Evolutionary conservation across 2,888 invertebrate species (phyloP), one percentile per base, ranked within the genome.

Genomic region (Agriopis marginaria): DNA sequence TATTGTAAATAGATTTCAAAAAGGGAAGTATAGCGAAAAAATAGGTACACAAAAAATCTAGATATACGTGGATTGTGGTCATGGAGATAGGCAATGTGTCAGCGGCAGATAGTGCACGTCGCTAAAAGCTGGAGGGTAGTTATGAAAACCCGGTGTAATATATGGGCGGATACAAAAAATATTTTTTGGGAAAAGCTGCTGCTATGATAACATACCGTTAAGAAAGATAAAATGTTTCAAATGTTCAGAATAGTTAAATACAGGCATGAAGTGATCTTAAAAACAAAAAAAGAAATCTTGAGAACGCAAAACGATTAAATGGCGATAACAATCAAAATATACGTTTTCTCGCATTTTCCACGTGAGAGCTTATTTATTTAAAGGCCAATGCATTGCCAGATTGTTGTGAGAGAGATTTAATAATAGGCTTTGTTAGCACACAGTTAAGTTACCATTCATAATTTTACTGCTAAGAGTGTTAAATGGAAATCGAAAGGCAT

Each of bases 351-450:
- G 63, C 68, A 60, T 40, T 45, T 62, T 60, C 63, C 23, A 55
- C 68, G 63, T 73, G 70, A 68, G 70, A 73, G 58, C 64, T 69
- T 65, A 45, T 55, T 54, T 66, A 66, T 70, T 66, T 64, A 64
- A 71, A 59, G 58, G 47, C 58, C 62, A 44, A 61, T 47, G 53
- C 53, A 62, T 62, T 62, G 62, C 54, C 53, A 10, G 62, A 55
- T 17, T 44, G 63, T 42, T 72, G 70, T 56, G 70, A 64, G 58
- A 62, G 62, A 23, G 53, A 45, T 62, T 62, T 62, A 62, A 62
- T 62, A 62, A 62, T 53, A n/a, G 45, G 53, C 53, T 62, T 62
- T 53, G 53, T 60, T 14, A 62, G 23, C 44, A 61, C 12, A 40
- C 40, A 49, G n/a, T 47, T 23, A 44, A 44, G 11, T n/a, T 56